Evolutionary conservation across 2,797 vertebrate genomes (phyloP), one percentile per base, ranked within the genome.

Genomic region (Carcharodon carcharias): DNA sequence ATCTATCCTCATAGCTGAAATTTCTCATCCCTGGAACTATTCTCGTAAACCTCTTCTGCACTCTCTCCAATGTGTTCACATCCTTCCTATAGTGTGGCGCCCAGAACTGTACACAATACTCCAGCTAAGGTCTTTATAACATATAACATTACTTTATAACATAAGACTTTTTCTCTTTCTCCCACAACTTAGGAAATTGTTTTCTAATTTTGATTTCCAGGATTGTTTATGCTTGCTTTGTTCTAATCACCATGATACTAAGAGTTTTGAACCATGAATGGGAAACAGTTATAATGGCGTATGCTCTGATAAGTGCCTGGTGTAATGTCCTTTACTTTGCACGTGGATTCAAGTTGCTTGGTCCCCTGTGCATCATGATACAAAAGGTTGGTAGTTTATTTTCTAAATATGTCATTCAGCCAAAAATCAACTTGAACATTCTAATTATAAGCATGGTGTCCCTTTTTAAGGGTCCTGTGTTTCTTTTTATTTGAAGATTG

Each of bases 261-360:
- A 96, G 96, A 95, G 65, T 96, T 96, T 96, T 96, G 92, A 92
- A 73, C 3, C 96, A 28, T 8, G 56, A 97, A 96, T 96, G 96
- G 35, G 96, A 95, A 96, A 96, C 96, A 96, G 96, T 96, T 65
- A 35, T 31, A 88, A 94, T 26, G 0, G 89, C 96, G 77, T 96
- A n/a, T 0, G 63, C 95, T 65, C 50, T 96, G 35, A 0, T 4
- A 96, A 94, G 63, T 69, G 63, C 28, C 89, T 11, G 0, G n/a
- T 96, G 96, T 67, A 67, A 96, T 82, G n/a, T 95, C 96, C 97
- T 96, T 80, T 97, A 95, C 40, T 97, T 97, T 96, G 18, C 73
- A 88, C 96, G 26, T 77, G 50, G 89, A 8, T 97, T 97, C 80
- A 96, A 94, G 92, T 92, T 96, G 6, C 96, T 96, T 88, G 67